Conservation (phyloP, 2,113 vertebrate species). For the Bos taurus region ARS-UCD2.0 NC_037329.1:132482001-132482500, state of each 20-base stretch:
- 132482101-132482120: rapidly evolving
- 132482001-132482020: not conserved
- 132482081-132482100: not conserved
- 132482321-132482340: rapidly evolving
- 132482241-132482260: not conserved
- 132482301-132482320: not conserved
- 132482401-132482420: not conserved
- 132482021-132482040: rapidly evolving
- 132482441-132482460: not conserved
- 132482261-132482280: not conserved
- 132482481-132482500: not conserved
- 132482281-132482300: not conserved
- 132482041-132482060: rapidly evolving
- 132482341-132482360: not conserved
- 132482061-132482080: not conserved
- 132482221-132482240: too few relatives aligned
- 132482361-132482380: not conserved
- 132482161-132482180: rapidly evolving
- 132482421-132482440: not conserved
- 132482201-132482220: not conserved
- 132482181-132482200: not conserved
- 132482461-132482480: not conserved
- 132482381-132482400: not conserved
- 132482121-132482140: not conserved
- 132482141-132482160: rapidly evolving